Conservation (phyloP, 2,888 invertebrate genomes). For the Cryptocephalus moraei region DNA sequence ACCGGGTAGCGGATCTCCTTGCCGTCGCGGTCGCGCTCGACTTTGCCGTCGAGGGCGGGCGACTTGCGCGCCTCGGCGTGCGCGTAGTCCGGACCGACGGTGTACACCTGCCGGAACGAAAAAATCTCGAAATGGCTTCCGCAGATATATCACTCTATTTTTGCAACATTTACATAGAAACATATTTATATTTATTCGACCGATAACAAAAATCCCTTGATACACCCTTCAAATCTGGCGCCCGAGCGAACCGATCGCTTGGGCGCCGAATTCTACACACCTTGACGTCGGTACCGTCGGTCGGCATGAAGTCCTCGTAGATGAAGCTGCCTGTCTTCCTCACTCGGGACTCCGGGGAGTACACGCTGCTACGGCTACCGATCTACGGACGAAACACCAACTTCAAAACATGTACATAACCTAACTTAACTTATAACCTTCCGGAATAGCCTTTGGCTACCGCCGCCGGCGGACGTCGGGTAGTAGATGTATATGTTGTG, state of each 20-base stretch:
- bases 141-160: too few species aligned
- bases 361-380: slow-evolving; percentile 96
- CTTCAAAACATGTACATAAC: slow-evolving; percentile 1
- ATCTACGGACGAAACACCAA: slow-evolving; percentile 52
- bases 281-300: slow-evolving; percentile 67
- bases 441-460: slow-evolving; percentile 93
- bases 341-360: slow-evolving; percentile 92
- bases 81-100: slow-evolving; percentile 98
- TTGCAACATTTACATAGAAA: too few species aligned
- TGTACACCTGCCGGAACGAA: slow-evolving; percentile 73
- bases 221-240: too few species aligned
- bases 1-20: slow-evolving; percentile 98
- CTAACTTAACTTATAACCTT: slow-evolving; percentile 54
- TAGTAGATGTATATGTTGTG: slow-evolving; percentile 99
- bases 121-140: too few species aligned
- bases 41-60: slow-evolving; percentile 96
- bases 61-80: slow-evolving; percentile 99
- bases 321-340: slow-evolving; percentile 97
- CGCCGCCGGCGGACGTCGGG: slow-evolving; percentile 96
- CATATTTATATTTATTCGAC: too few species aligned
- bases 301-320: slow-evolving; percentile 99
- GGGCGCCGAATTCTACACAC: slow-evolving; percentile 22
- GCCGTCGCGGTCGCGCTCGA: slow-evolving; percentile 95
- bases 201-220: too few species aligned
- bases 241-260: too few species aligned